Evolutionary conservation across 2,888 invertebrate genomes (phyloP), one percentile per base, ranked within the genome.

Genomic region (Drosophila neonasuta): DNA sequence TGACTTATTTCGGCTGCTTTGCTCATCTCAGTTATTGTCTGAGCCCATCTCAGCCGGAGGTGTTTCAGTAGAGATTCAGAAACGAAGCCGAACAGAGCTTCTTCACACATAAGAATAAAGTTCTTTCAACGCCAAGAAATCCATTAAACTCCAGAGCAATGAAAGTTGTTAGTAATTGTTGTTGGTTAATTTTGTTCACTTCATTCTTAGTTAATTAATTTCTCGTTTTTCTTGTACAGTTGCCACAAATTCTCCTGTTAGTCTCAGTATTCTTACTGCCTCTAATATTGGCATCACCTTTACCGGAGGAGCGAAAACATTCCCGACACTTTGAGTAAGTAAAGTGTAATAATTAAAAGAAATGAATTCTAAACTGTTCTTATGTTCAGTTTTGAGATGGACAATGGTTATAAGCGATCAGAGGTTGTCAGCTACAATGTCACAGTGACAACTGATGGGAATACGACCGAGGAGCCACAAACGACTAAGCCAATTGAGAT

Each of bases 361-460:
- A 3, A 36, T 5, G 5, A 4, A 11, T 36, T 36, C 36, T 1
- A 36, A 30, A n/a, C 3, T 6, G 5, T 29, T 1, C 32, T 1
- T 9, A n/a, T 36, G n/a, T n/a, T 6, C 17, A 90, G 90, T 9
- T 90, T 87, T 59, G 82, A 90, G 51, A 90, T 89, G 0, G 89
- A 88, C 61, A 90, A 90, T 32, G 90, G 90, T 0, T 85, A 90
- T 65, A 79, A 80, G 41, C 80, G 90, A 13, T 83, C 80, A 7
- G 90, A 90, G 71, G 84, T 88, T 29, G 84, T 89, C 9, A 85
- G 80, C 20, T 87, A 71, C 50, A 85, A 80, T 2, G 68, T 80
- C 1, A 72, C 63, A 17, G 50, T 49, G 9, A 61, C 68, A 39
- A 11, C 52, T 7, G 60, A 68, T 15, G 46, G 46, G 7, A 56